Evolutionary conservation across 2,888 invertebrate genomes (phyloP), one percentile per base, ranked within the genome.

Genomic region (Muschampia plurimacula): DNA sequence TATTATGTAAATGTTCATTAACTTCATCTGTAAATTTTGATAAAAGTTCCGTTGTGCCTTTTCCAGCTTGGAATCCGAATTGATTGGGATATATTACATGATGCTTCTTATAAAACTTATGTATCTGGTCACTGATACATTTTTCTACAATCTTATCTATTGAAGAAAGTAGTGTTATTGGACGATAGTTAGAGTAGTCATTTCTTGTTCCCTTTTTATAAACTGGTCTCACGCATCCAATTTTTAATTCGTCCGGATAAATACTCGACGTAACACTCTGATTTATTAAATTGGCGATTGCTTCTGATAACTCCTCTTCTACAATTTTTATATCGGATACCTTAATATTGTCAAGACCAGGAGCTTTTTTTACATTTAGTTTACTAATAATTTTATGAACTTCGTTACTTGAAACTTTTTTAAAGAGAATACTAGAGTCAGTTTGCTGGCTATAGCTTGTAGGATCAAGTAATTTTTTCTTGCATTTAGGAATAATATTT

Each of bases 21-120:
- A 55, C 55, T 55, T 55, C 55, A 22, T 55, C 55, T 15, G 55
- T 55, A 55, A 55, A 55, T 55, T 55, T 55, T 55, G 55, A 55
- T 55, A 55, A 10, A 55, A 55, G 55, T 5, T 55, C 22, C 22
- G 22, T 9, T n/a, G 55, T 55, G 55, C 55, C 55, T 55, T 15
- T 55, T 9, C 55, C 55, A n/a, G 55, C 22, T 22, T 55, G 55
- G 22, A 55, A 55, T 55, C 55, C 55, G 9, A 55, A 55, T 55
- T 55, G 55, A 3, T 22, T 55, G 1, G 55, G 3, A 9, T 55
- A 22, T 22, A 55, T 55, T 2, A 55, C 22, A 8, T 55, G n/a
- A 9, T 55, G 55, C 9, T 55, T 55, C 2, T 55, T 55, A 55
- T 22, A 55, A 22, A 55, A 55, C 6, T 22, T 22, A 15, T 55